These are phyloP conservation scores for Pelecanus crispus DNA, from an alignment of 2,113 vertebrate genomes.

Conservation along the genomic window DNA sequence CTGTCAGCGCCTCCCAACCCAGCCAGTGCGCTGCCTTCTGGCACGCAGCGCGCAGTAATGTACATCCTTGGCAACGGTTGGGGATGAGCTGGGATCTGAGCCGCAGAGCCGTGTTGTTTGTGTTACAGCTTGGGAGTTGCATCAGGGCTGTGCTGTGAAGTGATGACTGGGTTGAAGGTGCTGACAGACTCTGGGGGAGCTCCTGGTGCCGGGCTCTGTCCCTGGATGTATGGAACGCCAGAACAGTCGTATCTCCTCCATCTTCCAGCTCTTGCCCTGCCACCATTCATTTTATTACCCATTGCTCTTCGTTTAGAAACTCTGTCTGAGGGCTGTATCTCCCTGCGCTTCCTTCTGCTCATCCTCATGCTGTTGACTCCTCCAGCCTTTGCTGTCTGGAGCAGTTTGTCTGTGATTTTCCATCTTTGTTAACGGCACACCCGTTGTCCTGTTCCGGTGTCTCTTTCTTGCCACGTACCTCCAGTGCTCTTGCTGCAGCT, in stretches of 20 bases:
- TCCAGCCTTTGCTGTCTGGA: background rate
- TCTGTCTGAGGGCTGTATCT: background rate
- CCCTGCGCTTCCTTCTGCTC: background rate
- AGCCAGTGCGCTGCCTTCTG: background rate
- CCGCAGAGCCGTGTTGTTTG: background rate
- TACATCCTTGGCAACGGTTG: background rate
- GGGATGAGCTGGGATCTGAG: background rate
- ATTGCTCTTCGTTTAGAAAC: background rate
- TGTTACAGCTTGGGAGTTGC: background rate
- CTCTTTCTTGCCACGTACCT: background rate
- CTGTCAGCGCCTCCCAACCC: background rate
- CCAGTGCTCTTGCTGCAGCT: background rate
- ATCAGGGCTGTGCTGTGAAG: background rate
- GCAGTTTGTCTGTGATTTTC: background rate
- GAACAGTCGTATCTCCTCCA: background rate
- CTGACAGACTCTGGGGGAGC: background rate
- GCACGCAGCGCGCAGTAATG: background rate
- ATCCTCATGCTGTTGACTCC: background rate
- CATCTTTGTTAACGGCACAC: background rate
- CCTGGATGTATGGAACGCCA: background rate
- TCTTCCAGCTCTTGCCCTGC: background rate
- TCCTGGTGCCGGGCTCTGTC: background rate
- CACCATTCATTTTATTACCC: background rate
- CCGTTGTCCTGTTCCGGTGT: fast-evolving
- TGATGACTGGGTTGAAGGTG: background rate